phyloP scores from a whole-genome alignment of 2,797 vertebrate genomes.

The Luscinia luscinia region DNA sequence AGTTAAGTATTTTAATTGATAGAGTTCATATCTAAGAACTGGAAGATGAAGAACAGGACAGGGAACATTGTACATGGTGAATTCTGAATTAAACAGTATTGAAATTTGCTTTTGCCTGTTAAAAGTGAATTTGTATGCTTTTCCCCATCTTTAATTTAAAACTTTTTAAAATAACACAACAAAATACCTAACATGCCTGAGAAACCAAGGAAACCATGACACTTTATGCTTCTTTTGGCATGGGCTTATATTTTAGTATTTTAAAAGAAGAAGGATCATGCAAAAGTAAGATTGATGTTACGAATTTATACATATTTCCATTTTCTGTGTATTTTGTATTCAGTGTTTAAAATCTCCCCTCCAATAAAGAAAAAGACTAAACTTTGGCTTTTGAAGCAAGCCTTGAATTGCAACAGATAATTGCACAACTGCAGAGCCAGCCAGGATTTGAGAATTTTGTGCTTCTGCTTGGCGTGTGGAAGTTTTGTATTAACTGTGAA shows the following conservation, averaged over 20 bases:
- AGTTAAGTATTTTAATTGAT: background rate
- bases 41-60: background rate
- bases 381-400: background rate
- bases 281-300: background rate
- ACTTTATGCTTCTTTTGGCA: background rate
- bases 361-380: background rate
- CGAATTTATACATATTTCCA: background rate
- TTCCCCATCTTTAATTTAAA: background rate
- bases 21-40: background rate
- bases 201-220: background rate
- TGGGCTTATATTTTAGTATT: background rate
- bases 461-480: rapidly evolving
- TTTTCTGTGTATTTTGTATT: background rate
- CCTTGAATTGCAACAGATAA: background rate
- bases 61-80: background rate
- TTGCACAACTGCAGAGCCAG: background rate
- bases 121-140: background rate
- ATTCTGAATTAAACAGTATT: background rate
- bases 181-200: background rate
- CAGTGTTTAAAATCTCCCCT: background rate
- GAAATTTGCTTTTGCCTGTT: background rate
- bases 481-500: background rate
- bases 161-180: background rate
- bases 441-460: background rate
- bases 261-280: background rate